A percentile compares a stretch with the other conserved stretches of the same genome.
Conservation (phyloP, 2,113 vertebrate species). For the Ptilonorhynchus violaceus region DNA sequence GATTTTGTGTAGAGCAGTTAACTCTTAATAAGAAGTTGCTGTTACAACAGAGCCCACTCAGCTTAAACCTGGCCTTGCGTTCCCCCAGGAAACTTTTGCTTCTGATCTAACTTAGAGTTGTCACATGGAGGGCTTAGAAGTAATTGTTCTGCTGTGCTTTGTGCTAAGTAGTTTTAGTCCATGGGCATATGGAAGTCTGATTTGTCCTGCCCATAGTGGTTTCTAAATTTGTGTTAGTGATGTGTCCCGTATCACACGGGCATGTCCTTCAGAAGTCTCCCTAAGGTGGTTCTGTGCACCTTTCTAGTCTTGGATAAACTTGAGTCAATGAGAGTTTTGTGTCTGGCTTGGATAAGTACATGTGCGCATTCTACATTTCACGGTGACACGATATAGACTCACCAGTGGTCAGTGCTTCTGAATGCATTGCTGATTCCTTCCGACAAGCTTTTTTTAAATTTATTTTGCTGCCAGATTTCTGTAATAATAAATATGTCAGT, state of each 20-base stretch:
- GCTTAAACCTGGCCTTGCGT: background rate
- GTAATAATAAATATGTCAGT: background rate
- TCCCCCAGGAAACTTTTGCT: background rate
- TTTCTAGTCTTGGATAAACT: background rate
- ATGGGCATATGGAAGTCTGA: background rate
- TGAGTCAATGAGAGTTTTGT: background rate
- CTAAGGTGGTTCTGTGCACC: background rate
- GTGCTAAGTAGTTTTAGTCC: background rate
- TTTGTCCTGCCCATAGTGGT: background rate
- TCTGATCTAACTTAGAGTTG: background rate
- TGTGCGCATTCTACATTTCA: background rate
- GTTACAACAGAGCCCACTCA: background rate
- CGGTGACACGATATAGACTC: accelerated
- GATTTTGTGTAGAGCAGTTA: background rate
- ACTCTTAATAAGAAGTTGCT: background rate
- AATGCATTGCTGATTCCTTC: background rate
- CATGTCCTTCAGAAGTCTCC: background rate
- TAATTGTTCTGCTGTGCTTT: background rate
- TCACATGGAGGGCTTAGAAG: background rate
- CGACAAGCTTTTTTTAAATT: background rate
- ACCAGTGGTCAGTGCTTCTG: background rate
- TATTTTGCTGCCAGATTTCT: background rate
- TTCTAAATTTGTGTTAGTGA: background rate
- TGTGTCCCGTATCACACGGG: background rate
- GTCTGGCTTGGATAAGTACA: background rate